Base-by-base conservation (phyloP, 2,113 vertebrate genomes). In the Laterallus jamaicensis region DNA sequence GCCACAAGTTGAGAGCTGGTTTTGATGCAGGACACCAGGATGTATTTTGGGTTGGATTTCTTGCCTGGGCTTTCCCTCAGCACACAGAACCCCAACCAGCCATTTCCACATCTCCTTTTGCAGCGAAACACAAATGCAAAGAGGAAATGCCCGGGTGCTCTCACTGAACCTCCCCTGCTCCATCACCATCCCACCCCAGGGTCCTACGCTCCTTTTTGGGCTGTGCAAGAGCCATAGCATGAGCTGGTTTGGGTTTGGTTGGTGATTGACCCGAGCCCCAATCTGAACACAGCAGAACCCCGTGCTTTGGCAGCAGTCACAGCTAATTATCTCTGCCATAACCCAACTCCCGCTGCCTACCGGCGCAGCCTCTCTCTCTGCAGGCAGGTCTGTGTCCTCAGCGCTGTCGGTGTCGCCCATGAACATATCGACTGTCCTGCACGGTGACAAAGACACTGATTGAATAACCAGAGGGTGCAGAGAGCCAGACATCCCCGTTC, bases 371-470 rank as follows among this genome's bases (percentile, higher is more conserved):
- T 94, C 92, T 2, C 47, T 42, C 17, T 92, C 88, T 25, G 66
- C 2, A 18, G 39, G 13, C 21, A 28, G 39, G 21, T 78, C 63
- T 4, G 22, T 5, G 11, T 84, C 58, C 1, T 70, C 71, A 4
- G 58, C 5, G 40, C 59, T 14, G 5, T 84, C 92, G 6, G 50
- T 28, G 7, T 97, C 93, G 7, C 76, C 87, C 0, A 39, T 10
- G 74, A 97, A 92, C 86, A 92, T 71, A 24, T 97, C 97, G 4
- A 84, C 78, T 0, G 92, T 22, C 88, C 97, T 97, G 87, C 3
- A 2, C 1, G 3, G 31, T 2, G 6, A 18, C 26, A 32, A 49
- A 24, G 3, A 14, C 5, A 0, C 5, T 9, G 3, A 20, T n/a
- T 10, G n/a, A n/a, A 8, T 26, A 26, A 68, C 28, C 1, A 2